phyloP scores from a whole-genome alignment of 2,797 vertebrate species.

The Bradypodion pumilum region DNA sequence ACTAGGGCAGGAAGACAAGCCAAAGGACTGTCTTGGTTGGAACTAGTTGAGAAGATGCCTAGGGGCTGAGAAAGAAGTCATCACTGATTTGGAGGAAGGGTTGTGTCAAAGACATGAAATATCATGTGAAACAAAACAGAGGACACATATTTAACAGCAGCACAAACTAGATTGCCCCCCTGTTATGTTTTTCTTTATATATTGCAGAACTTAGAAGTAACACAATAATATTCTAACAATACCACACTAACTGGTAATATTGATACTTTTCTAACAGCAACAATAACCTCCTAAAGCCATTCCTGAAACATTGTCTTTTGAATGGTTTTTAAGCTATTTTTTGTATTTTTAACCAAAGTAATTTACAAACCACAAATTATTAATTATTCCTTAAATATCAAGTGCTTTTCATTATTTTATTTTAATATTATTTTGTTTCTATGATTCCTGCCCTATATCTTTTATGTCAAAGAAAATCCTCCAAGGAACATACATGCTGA shows the following conservation, averaged over 20 bases:
- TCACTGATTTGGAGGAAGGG: constrained; percentile 41
- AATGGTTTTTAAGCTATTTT: neutral
- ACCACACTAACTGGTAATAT: neutral
- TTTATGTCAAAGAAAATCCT: too few species aligned
- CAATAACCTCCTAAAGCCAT: neutral
- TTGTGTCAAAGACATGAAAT: constrained; percentile 62
- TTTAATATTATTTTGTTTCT: too few species aligned
- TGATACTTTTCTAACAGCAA: neutral
- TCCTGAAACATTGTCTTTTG: neutral
- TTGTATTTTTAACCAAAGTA: too few species aligned
- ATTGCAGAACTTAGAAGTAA: neutral
- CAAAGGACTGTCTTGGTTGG: constrained; percentile 27
- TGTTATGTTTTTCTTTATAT: constrained; percentile 53
- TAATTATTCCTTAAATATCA: too few species aligned
- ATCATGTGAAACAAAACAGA: constrained; percentile 60
- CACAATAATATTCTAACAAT: neutral
- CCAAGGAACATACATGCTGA: too few species aligned
- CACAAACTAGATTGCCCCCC: constrained; percentile 43
- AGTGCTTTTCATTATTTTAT: too few species aligned
- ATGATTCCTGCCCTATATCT: too few species aligned
- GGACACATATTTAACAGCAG: constrained; percentile 38
- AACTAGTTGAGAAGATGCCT: constrained; percentile 47
- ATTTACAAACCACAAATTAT: too few species aligned
- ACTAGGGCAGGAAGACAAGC: constrained; percentile 48
- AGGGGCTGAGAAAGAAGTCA: constrained; percentile 43